Evolutionary conservation across 2,113 vertebrate genomes (phyloP), one percentile per base, ranked within the genome.

Genomic region (Lepus americanus): DNA sequence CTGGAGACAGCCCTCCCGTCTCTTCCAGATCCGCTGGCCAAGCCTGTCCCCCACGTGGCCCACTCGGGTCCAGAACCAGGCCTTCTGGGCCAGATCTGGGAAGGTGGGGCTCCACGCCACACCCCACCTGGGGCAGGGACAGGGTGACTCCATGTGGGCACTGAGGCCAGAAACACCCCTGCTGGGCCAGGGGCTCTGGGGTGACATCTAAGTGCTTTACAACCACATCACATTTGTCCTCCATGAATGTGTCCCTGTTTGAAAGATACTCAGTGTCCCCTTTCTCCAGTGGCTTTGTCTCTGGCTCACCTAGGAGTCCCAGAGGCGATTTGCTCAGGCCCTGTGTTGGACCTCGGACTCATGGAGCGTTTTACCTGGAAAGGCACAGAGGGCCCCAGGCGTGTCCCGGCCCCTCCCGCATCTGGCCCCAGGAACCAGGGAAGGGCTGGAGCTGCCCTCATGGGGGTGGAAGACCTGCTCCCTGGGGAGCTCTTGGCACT

Each of bases 401-500:
- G 66, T 16, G 16, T 20, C 73, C 59, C 25, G 4, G 11, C 8
- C 4, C 55, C 5, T 19, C 55, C 13, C 14, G 2, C 0, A 0
- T 0, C 0, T 23, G 77, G 16, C 29, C 51, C 13, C n/a, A 1
- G 6, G 3, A 19, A 27, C 25, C 2, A 4, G 53, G 27, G 33
- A 59, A 59, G 44, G 55, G 55, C 55, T 16, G 16, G 29, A 51
- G 17, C n/a, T 27, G 66, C 73, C 27, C 1, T 0, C 16, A 19
- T 6, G 3, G 0, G 36, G 20, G 17, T 25, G 23, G 55, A 63
- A n/a, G 25, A 9, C 4, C 4, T 4, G 11, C 20, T 0, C 5
- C 19, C 0, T 0, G 69, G 22, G 4, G 23, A 53, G 5, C 1
- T 1, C 22, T 25, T 5, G 33, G 63, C 19, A 0, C 36, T 12